Base-by-base conservation (phyloP, 1,140 invertebrate species). In the Lanistes nyassanus region DNA sequence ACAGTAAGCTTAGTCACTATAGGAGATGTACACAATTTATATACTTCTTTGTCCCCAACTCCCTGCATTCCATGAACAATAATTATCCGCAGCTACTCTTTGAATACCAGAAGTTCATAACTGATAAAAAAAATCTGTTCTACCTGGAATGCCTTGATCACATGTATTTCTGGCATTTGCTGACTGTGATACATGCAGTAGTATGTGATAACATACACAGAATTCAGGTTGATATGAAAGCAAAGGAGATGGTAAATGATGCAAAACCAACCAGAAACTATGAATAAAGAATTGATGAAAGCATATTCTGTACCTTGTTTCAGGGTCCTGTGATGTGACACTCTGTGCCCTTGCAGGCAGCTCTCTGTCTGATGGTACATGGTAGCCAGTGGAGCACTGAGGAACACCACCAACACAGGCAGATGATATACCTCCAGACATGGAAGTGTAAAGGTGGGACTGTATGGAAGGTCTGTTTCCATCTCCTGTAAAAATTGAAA, bases 371-470 rank as follows among this genome's bases (percentile, higher is more conserved):
- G 81, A 74, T 36, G 81, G 75, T 16, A 82, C 77, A 26, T 84
- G 74, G 67, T 85, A 87, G 64, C 84, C 84, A 75, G 84, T 83
- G 47, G 85, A 80, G 51, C 85, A 71, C 74, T 83, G 82, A 34
- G 70, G 70, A 11, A n/a, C 23, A 11, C 56, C n/a, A 19, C 56
- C 56, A 56, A 60, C 70, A 34, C 60, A 72, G 11, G 60, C 36
- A 23, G 74, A 69, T 34, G 69, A 42, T 26, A 64, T 31, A 51
- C 71, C 75, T 65, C 69, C 51, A 26, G 78, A 65, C 76, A 81
- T 81, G 13, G 81, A 78, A 26, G 80, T 79, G 70, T 80, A 84
- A 60, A 80, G 68, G n/a, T 81, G 71, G 56, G 81, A 80, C 42
- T 84, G 82, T 21, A 81, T 55, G 55, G 60, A 62, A 9, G 72